Evolutionary conservation across 2,888 invertebrate species (phyloP).

Genomic region (Nebria salina): DNA sequence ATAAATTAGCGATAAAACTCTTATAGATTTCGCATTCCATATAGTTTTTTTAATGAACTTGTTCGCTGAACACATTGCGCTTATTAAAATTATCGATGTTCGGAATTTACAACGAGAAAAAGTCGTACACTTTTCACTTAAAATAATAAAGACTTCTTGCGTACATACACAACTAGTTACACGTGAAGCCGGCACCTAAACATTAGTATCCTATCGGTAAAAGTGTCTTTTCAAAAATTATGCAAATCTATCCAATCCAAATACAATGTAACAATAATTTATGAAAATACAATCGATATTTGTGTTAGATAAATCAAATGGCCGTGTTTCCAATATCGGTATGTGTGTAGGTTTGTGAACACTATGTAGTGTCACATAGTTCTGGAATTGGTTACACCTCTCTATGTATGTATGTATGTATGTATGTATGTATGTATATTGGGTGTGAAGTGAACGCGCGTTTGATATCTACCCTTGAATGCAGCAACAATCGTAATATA

Average conservation of each 20-base stretch:
- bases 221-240: too few species aligned
- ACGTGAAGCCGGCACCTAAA: background rate
- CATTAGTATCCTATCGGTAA: background rate
- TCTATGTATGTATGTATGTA: too few species aligned
- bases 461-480: too few species aligned
- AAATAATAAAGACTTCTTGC: slow-evolving; percentile 12
- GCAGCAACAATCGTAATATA: too few species aligned
- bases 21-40: slow-evolving; percentile 39
- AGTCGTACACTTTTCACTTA: slow-evolving; percentile 26
- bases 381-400: too few species aligned
- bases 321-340: slow-evolving; percentile 14
- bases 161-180: background rate
- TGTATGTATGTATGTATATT: too few species aligned
- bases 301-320: slow-evolving; percentile 36
- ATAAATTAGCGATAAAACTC: slow-evolving; percentile 44
- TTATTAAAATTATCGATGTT: slow-evolving; percentile 36
- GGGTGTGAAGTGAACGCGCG: too few species aligned
- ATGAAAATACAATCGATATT: slow-evolving; percentile 33
- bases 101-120: slow-evolving; percentile 19
- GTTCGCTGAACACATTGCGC: slow-evolving; percentile 42
- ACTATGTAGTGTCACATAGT: too few species aligned
- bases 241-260: too few species aligned
- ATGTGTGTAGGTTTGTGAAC: too few species aligned
- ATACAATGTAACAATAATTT: background rate
- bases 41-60: slow-evolving; percentile 10